A percentile compares a stretch with the other conserved stretches of the same genome.
Evolutionary conservation across 2,113 vertebrate species (phyloP).

Genomic region (Anoplopoma fimbria): DNA sequence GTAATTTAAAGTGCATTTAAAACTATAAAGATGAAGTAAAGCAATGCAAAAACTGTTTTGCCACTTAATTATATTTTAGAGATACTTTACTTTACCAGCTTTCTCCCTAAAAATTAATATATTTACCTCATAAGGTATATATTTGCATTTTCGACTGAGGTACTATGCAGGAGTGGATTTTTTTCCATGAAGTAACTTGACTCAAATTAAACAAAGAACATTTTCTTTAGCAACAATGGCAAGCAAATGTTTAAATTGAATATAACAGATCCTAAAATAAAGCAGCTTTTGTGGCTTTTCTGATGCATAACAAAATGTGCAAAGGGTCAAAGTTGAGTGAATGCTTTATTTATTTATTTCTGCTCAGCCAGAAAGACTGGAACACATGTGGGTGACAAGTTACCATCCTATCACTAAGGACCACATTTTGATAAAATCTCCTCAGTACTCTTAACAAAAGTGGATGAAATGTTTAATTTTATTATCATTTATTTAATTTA

Average conservation of each 20-base stretch:
- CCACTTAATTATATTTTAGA: background rate
- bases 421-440: no score
- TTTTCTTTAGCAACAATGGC: background rate
- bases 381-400: no score
- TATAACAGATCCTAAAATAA: background rate
- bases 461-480: no score
- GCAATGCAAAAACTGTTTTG: no score
- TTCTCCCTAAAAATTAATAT: no score
- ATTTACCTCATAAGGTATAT: no score
- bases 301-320: background rate
- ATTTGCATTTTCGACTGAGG: background rate
- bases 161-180: background rate
- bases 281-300: background rate
- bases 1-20: background rate
- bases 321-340: background rate
- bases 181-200: background rate
- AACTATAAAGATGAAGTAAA: background rate
- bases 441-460: no score
- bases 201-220: background rate
- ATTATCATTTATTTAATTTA: background rate
- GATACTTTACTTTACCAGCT: background rate
- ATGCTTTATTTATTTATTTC: background rate
- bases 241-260: background rate
- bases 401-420: no score
- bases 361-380: background rate